Evolutionary conservation across 2,113 vertebrate genomes (phyloP).

Genomic region (Mirza zaza): DNA sequence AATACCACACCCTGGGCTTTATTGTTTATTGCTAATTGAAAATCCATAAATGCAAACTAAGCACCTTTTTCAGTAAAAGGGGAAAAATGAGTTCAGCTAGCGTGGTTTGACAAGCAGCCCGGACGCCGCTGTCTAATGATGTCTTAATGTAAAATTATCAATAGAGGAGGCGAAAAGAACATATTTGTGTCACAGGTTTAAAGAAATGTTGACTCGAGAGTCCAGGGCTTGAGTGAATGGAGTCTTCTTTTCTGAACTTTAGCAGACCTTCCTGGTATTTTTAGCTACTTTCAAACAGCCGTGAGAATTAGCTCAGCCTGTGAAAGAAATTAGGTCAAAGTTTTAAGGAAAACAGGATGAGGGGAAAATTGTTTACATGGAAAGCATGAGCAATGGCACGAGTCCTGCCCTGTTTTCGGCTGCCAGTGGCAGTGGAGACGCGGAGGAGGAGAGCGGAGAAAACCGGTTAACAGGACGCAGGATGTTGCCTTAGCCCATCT

Average conservation of each 20-base stretch:
- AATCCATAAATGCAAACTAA: slow-evolving; percentile 67
- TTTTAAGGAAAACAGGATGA: slow-evolving; percentile 74
- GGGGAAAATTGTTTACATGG: slow-evolving; percentile 64
- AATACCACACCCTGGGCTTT: not conserved
- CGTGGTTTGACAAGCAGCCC: slow-evolving; percentile 12
- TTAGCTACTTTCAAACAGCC: slow-evolving; percentile 47
- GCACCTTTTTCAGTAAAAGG: slow-evolving; percentile 28
- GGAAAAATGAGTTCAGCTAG: slow-evolving; percentile 49
- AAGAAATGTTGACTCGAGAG: slow-evolving; percentile 45
- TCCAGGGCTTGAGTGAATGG: not conserved
- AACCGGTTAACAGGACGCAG: not conserved
- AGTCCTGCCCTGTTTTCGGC: not conserved
- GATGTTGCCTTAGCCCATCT: not conserved
- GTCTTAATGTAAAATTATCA: slow-evolving; percentile 62
- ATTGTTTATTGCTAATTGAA: slow-evolving; percentile 58
- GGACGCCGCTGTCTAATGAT: slow-evolving; percentile 44
- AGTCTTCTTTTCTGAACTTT: slow-evolving; percentile 54
- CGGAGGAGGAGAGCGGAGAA: not conserved
- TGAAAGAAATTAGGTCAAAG: slow-evolving; percentile 74
- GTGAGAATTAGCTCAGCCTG: slow-evolving; percentile 60
- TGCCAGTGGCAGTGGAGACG: not conserved
- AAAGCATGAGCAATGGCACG: slow-evolving; percentile 59
- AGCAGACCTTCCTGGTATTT: slow-evolving; percentile 49
- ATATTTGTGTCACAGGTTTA: not conserved
- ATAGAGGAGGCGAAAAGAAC: not conserved